Conservation (phyloP, 1,140 invertebrate species). For the Plodia interpunctella region DNA sequence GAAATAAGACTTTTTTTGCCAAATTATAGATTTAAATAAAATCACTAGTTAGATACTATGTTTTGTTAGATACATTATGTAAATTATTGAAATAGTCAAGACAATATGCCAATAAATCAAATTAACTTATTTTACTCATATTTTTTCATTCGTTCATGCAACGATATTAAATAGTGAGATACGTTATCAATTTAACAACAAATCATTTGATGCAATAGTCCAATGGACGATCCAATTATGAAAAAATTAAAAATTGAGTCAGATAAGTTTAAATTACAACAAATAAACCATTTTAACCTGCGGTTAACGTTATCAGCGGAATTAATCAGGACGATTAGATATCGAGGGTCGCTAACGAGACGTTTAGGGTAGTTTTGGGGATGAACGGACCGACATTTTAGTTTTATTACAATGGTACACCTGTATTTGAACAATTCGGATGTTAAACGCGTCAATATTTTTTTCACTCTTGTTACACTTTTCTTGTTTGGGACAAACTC, state of each 20-base stretch:
- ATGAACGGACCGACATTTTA: not conserved
- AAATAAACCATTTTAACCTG: slow-evolving; percentile 1
- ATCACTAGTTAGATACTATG: too few relatives aligned
- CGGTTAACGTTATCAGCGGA: slow-evolving; percentile 2
- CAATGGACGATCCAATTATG: not conserved
- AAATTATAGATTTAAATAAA: too few relatives aligned
- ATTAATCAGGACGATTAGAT: slow-evolving; percentile 6
- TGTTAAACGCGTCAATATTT: not conserved
- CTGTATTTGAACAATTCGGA: not conserved
- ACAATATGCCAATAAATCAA: too few relatives aligned
- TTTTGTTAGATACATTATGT: too few relatives aligned
- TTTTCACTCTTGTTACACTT: not conserved
- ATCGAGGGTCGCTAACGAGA: not conserved
- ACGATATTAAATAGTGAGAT: not conserved
- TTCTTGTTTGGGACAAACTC: not conserved
- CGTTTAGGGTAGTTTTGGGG: slow-evolving; percentile 1
- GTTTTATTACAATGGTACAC: not conserved
- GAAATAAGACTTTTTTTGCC: too few relatives aligned
- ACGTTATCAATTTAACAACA: slow-evolving; percentile 3
- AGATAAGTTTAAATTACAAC: not conserved
- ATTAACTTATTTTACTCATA: too few relatives aligned
- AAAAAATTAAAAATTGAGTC: slow-evolving; percentile 4
- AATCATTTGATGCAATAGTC: not conserved
- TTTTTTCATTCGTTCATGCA: too few relatives aligned
- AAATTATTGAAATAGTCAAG: too few relatives aligned